These are phyloP conservation scores for Ibidorhyncha struthersii DNA, from an alignment of 2,113 vertebrate genomes.

Conservation along the genomic window DNA sequence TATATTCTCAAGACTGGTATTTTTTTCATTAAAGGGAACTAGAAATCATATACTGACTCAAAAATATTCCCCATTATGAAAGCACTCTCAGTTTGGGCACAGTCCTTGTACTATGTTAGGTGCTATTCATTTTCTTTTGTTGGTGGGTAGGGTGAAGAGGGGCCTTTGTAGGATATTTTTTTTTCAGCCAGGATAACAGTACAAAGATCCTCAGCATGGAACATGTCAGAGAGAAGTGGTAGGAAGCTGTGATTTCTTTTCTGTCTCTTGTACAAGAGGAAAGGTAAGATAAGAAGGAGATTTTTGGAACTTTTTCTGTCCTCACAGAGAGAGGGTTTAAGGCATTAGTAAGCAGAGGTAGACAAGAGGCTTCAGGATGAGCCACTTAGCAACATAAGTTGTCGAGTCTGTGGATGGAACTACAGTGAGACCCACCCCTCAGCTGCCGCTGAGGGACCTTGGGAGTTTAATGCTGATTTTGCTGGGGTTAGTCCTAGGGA, in stretches of 20 bases:
- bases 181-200: neutral
- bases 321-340: neutral
- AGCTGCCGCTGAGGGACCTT: rapidly evolving
- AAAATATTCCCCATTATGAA: neutral
- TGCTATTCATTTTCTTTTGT: neutral
- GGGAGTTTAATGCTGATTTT: neutral
- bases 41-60: neutral
- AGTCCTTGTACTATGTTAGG: neutral
- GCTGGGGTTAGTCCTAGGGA: neutral
- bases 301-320: neutral
- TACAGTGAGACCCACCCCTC: neutral
- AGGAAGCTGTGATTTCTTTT: neutral
- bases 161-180: neutral
- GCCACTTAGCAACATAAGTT: neutral
- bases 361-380: neutral
- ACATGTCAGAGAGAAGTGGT: neutral
- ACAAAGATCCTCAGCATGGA: neutral
- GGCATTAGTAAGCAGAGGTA: neutral
- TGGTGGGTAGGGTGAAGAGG: neutral
- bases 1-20: neutral
- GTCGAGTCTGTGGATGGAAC: neutral
- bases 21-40: neutral
- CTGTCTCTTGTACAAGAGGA: neutral
- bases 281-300: neutral
- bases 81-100: neutral